phyloP scores from a whole-genome alignment of 1,140 invertebrate genomes.

The Rhizoglyphus robini region DNA sequence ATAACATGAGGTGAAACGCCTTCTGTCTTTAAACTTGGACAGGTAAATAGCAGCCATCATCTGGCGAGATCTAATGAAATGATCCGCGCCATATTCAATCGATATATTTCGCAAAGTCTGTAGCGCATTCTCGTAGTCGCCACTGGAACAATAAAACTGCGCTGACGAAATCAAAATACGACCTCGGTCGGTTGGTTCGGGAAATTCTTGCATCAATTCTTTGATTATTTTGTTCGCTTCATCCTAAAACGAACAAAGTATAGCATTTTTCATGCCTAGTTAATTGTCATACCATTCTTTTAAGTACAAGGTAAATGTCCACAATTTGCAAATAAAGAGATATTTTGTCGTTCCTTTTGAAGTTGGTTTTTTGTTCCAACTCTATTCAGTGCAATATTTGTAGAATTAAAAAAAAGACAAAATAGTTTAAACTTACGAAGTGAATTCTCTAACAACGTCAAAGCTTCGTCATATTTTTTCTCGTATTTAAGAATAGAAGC shows the following conservation, averaged over 20 bases:
- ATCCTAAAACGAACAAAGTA: slow-evolving; percentile 33
- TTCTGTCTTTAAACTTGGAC: slow-evolving; percentile 66
- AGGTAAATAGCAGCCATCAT: slow-evolving; percentile 85
- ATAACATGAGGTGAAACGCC: slow-evolving; percentile 45
- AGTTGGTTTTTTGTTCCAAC: slow-evolving; percentile 5
- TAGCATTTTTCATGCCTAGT: slow-evolving; percentile 1
- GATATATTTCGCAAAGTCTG: slow-evolving; percentile 57
- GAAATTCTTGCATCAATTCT: slow-evolving; percentile 59
- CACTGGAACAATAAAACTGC: slow-evolving; percentile 61
- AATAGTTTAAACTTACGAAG: slow-evolving; percentile 35
- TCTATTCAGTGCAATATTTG: background rate
- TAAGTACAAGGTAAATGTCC: slow-evolving; percentile 52
- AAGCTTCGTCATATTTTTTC: slow-evolving; percentile 53
- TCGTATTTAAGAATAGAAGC: slow-evolving; percentile 66
- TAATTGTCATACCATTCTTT: slow-evolving; percentile 47
- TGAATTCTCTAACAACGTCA: slow-evolving; percentile 57
- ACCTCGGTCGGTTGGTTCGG: slow-evolving; percentile 63
- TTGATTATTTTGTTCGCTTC: slow-evolving; percentile 69
- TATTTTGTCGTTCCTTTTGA: slow-evolving; percentile 57
- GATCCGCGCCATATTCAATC: slow-evolving; percentile 50
- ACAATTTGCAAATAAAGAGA: slow-evolving; percentile 77
- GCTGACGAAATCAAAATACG: slow-evolving; percentile 67
- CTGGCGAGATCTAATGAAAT: slow-evolving; percentile 70
- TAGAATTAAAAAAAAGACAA: background rate
- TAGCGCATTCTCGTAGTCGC: slow-evolving; percentile 65